Base-by-base conservation (phyloP, 2,888 invertebrate genomes). In the Atethmia centrago region DNA sequence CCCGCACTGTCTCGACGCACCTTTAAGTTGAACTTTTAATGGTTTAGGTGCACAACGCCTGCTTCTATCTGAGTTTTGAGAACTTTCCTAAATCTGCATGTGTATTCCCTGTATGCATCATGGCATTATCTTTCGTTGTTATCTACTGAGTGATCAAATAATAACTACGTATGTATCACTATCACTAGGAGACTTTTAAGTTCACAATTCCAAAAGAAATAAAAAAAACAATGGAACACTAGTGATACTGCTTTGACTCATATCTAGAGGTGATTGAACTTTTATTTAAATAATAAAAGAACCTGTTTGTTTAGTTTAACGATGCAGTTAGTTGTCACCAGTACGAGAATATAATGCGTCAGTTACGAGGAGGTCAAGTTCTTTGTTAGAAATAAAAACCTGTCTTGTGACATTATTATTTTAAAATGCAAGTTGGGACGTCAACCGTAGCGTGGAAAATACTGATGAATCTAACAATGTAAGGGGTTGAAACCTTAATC, bases 211-310 rank as follows among this genome's bases (percentile, higher is more conserved):
- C 2, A 63, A 47, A 21, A 36, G 36, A 14, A 36, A 36, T 0
- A 36, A 31, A 31, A 31, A 36, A 36, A 36, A 36, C 25, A 61
- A 4, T 62, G 7, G 25, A 21, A 31, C 16, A n/a, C 10, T 7
- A 28, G 0, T 47, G n/a, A 1, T 56, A 28, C 0, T n/a, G 8
- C n/a, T 31, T 31, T 42, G 61, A 55, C 12, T 77, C 66, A 49
- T 16, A 70, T 21, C 1, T 9, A 16, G 21, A 63, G 78, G 78
- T 63, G 49, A 51, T 63, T 77, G n/a, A 63, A 77, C 78, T 71
- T 51, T 58, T 19, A 42, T 36, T 55, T 14, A 16, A 55, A 70
- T 69, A 40, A 77, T 61, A 64, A 71, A 45, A 58, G 5, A 77
- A 71, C 78, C 64, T 14, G 76, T 53, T 63, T 28, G 21, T 63